phyloP scores from a whole-genome alignment of 2,888 invertebrate species.

The Celastrina argiolus region DNA sequence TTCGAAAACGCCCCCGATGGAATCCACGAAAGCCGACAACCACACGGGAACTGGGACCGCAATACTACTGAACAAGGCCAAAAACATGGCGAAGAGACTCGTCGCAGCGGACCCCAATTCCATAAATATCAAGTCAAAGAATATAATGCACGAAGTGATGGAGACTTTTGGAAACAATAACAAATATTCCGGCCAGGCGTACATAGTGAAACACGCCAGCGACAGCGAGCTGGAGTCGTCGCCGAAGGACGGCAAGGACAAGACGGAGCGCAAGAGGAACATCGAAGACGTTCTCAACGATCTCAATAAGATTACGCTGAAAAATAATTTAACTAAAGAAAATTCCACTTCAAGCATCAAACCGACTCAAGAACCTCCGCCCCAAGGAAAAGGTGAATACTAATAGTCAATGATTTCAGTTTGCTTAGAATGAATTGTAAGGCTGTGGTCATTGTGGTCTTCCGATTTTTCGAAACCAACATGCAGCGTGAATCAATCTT shows the following conservation, averaged over 20 bases:
- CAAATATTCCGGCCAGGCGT: conserved; percentile 54
- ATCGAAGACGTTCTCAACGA: conserved; percentile 70
- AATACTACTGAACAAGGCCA: conserved; percentile 66
- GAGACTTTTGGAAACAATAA: conserved; percentile 63
- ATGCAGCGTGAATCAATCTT: too few species aligned
- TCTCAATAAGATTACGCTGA: conserved; percentile 66
- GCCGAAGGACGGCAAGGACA: conserved; percentile 59
- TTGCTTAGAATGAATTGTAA: background rate
- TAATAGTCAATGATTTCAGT: background rate
- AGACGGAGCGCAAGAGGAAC: conserved; percentile 55
- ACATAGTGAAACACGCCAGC: conserved; percentile 62
- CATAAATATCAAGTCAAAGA: conserved; percentile 61
- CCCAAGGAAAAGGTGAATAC: conserved; percentile 45
- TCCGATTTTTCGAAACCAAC: too few species aligned
- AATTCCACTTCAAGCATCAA: conserved; percentile 71
- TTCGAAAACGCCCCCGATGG: conserved; percentile 61
- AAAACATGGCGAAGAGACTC: conserved; percentile 65
- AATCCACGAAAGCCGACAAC: conserved; percentile 58
- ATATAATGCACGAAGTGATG: conserved; percentile 72
- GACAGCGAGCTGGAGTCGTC: conserved; percentile 44
- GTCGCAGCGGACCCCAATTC: conserved; percentile 66
- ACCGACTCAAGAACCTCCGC: conserved; percentile 56
- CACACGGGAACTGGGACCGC: conserved; percentile 64
- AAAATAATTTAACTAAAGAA: conserved; percentile 65
- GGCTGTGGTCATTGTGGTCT: too few species aligned